phyloP scores from a whole-genome alignment of 2,888 invertebrate genomes.

The Magallana nippona region DNA sequence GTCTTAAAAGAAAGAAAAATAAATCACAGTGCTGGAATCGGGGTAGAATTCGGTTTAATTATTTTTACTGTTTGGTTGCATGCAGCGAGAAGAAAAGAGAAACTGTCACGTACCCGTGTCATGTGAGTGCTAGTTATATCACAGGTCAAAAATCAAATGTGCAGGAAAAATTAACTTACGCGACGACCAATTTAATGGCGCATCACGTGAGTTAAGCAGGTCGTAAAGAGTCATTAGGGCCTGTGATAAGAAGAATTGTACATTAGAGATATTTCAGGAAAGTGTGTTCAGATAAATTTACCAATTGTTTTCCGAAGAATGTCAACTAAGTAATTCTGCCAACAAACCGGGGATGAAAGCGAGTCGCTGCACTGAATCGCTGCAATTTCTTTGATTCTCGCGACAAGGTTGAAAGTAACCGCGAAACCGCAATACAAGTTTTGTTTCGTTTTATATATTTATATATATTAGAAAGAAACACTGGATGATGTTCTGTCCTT shows the following conservation, averaged over 20 bases:
- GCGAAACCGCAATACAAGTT: too few relatives aligned
- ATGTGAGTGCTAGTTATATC: not conserved
- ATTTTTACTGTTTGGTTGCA: not conserved
- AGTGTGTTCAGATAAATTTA: not conserved
- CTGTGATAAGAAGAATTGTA: not conserved
- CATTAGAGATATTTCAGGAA: not conserved
- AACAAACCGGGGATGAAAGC: not conserved
- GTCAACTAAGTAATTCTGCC: not conserved
- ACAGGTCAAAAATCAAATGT: conserved; percentile 6
- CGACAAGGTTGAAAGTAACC: too few relatives aligned
- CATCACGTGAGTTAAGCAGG: not conserved
- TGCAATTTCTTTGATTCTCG: too few relatives aligned
- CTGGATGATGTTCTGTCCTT: not conserved
- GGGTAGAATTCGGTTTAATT: conserved; percentile 6
- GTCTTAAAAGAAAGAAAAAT: not conserved
- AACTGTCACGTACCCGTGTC: not conserved
- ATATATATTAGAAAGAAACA: too few relatives aligned
- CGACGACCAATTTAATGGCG: not conserved
- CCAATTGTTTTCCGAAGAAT: not conserved
- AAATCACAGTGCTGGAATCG: not conserved
- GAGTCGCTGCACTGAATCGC: too few relatives aligned
- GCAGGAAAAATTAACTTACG: not conserved
- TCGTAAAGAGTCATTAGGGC: conserved; percentile 3
- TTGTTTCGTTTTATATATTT: too few relatives aligned
- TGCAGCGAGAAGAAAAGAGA: not conserved